Percentiles rank a stretch among this genome's conserved stretches.
phyloP scores from a whole-genome alignment of 2,888 invertebrate species.

The Sinelater perroti region DNA sequence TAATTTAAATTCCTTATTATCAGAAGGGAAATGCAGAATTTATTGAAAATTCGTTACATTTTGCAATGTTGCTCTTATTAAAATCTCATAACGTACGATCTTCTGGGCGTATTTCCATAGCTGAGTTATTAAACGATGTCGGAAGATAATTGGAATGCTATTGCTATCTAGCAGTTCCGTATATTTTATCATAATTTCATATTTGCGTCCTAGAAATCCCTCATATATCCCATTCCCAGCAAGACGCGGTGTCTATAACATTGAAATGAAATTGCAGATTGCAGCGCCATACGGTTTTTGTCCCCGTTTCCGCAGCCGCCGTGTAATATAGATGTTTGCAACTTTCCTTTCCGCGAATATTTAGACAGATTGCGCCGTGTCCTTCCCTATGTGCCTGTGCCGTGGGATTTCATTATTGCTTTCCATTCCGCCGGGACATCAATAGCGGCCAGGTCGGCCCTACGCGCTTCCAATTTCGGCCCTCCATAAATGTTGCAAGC shows the following conservation, averaged over 20 bases:
- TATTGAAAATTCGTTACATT: too few relatives aligned
- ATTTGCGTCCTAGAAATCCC: conserved; percentile 1
- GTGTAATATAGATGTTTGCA: conserved; percentile 11
- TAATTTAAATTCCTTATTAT: too few relatives aligned
- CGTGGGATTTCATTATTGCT: conserved; percentile 18
- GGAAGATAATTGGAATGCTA: too few relatives aligned
- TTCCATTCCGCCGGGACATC: conserved; percentile 14
- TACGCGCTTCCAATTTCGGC: not conserved
- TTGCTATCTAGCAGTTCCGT: too few relatives aligned
- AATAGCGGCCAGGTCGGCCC: not conserved
- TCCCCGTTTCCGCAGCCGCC: not conserved
- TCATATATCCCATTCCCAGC: not conserved
- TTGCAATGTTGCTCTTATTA: not conserved
- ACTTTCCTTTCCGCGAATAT: conserved; percentile 3
- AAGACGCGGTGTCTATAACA: not conserved
- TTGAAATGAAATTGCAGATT: conserved; percentile 13
- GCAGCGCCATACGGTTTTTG: conserved; percentile 5
- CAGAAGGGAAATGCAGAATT: too few relatives aligned
- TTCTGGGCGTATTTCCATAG: too few relatives aligned
- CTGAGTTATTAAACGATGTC: too few relatives aligned
- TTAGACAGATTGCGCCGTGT: conserved; percentile 16
- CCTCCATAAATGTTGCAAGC: conserved; percentile 5
- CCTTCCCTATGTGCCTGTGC: not conserved
- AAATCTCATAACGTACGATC: not conserved
- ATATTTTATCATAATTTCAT: too few relatives aligned